Evolutionary conservation across 2,113 vertebrate genomes (phyloP).

Genomic region (Buteo buteo): DNA sequence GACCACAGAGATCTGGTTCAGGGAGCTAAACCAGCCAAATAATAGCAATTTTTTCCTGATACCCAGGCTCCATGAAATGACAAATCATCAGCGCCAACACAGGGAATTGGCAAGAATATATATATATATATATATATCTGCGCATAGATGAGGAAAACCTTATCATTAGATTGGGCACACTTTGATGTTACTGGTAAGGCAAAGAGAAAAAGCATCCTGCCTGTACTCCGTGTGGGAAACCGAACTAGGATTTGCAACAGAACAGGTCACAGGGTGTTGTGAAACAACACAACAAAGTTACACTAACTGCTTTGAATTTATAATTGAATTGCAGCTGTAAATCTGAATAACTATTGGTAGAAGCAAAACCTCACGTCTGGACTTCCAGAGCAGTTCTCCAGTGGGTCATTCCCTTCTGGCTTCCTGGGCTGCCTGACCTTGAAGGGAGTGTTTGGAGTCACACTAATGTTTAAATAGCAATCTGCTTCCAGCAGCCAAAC

Average conservation of each 20-base stretch:
- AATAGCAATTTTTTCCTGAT: neutral
- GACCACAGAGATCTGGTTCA: neutral
- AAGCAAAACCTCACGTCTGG: neutral
- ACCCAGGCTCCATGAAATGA: neutral
- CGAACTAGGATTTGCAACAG: neutral
- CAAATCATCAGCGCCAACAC: neutral
- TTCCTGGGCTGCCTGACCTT: neutral
- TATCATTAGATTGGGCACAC: neutral
- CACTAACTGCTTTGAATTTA: neutral
- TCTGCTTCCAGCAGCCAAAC: neutral
- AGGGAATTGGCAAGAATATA: neutral
- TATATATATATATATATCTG: no score
- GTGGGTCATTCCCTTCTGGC: neutral
- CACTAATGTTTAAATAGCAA: neutral
- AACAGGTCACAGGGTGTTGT: neutral
- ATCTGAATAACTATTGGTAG: neutral
- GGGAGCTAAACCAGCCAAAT: neutral
- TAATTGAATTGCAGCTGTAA: neutral
- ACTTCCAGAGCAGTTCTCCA: neutral
- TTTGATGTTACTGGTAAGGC: neutral
- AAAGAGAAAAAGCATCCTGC: neutral
- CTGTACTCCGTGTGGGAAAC: neutral
- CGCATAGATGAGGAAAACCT: neutral
- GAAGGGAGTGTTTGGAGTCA: neutral
- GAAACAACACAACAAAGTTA: neutral